These are phyloP conservation scores for Ichneumoninae sp. DNA, from an alignment of 2,888 invertebrate species.

Conservation along the genomic window DNA sequence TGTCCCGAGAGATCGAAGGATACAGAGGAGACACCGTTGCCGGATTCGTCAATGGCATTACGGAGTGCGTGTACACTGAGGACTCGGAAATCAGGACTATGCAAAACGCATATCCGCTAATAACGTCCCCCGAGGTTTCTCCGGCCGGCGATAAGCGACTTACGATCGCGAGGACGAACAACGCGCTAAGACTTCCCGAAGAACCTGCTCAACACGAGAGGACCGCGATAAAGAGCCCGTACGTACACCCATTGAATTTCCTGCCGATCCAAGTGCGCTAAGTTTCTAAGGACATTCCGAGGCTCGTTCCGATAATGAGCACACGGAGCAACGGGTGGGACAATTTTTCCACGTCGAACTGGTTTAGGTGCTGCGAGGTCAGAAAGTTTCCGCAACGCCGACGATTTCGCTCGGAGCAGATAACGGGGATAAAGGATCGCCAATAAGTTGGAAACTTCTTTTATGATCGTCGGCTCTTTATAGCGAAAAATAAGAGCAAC, in stretches of 20 bases:
- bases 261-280: neutral
- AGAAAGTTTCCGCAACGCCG: neutral
- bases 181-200: constrained; percentile 20
- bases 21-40: constrained; percentile 42
- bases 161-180: constrained; percentile 55
- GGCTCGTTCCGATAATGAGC: neutral
- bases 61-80: constrained; percentile 29
- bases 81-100: constrained; percentile 53
- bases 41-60: constrained; percentile 49
- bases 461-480: neutral
- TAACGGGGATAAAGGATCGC: neutral
- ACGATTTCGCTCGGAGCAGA: neutral
- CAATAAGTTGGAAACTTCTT: neutral
- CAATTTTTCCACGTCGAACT: neutral
- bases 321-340: neutral
- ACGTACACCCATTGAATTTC: neutral
- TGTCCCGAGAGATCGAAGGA: constrained; percentile 46
- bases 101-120: constrained; percentile 56
- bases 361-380: neutral
- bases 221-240: constrained; percentile 10
- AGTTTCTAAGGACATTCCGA: neutral
- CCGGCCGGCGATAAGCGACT: constrained; percentile 34
- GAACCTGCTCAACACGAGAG: constrained; percentile 21
- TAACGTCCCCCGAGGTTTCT: constrained; percentile 47
- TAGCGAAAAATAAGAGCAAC: neutral